Evolutionary conservation across 1,140 invertebrate genomes (phyloP), one percentile per base, ranked within the genome.

Genomic region (Meloidogyne exigua): DNA sequence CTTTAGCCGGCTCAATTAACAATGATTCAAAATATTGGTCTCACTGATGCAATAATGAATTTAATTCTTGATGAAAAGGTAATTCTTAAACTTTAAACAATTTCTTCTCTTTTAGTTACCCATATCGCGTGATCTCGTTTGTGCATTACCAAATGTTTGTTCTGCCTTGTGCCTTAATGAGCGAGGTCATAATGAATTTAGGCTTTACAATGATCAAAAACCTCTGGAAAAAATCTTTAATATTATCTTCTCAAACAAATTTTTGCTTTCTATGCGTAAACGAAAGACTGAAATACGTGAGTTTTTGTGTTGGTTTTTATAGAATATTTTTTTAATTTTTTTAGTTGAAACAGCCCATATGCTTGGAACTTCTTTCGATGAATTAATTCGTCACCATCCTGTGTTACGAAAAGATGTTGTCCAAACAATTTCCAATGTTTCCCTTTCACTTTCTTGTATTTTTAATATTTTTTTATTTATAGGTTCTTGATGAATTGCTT

Each of bases 321-420:
- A 71, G 25, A 28, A 72, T 71, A 12, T 13, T 21, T 3, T 42
- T 2, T 36, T 9, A 1, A 32, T 23, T 64, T 57, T 28, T 78
- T 64, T 70, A 88, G 89, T 88, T 28, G 94, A 95, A 85, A 94
- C 93, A n/a, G 93, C 94, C 7, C 92, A 92, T 26, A 94, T 93
- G 89, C 88, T 95, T 21, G 94, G 94, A 26, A 94, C 92, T 89
- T 92, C 93, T 1, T 94, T 95, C 93, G 94, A 95, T 88, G 94
- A 95, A 87, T 85, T 95, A 1, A 94, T 95, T 92, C 90, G 94
- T 76, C 94, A 95, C 88, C 94, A 95, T 87, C 94, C 94, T 0
- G 93, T 92, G 76, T 88, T 95, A 10, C 36, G 81, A 42, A 82
- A 80, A 18, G 80, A 85, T 44, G n/a, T 82, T 13, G 83, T 85